Percentiles rank a stretch among this genome's conserved stretches.
Conservation (phyloP, 2,888 invertebrate species). For the Tanypteryx hageni region DNA sequence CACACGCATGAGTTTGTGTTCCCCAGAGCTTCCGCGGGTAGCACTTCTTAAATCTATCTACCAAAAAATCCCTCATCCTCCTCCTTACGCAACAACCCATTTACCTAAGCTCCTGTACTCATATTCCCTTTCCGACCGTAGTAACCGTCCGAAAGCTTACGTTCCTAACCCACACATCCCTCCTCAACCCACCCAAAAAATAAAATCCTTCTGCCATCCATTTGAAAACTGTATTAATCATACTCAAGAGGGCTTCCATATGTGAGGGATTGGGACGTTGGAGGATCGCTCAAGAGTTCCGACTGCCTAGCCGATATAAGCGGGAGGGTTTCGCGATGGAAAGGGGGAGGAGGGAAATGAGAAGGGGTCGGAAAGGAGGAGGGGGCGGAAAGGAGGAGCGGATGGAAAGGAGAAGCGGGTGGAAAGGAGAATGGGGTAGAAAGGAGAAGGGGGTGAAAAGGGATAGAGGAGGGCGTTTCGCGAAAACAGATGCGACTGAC, state of each 20-base stretch:
- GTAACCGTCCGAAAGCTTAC: background rate
- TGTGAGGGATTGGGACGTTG: background rate
- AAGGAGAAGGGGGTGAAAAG: too few species aligned
- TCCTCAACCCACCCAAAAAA: background rate
- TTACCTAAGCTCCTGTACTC: background rate
- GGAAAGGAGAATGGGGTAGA: too few species aligned
- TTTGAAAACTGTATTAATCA: conserved; percentile 16
- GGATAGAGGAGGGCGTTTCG: too few species aligned
- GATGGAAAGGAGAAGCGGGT: too few species aligned
- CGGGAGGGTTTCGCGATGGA: background rate
- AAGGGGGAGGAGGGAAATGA: too few species aligned
- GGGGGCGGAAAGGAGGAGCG: too few species aligned
- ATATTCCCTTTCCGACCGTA: background rate
- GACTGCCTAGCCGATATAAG: background rate
- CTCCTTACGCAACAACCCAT: background rate
- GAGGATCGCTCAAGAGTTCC: background rate
- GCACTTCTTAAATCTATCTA: too few species aligned
- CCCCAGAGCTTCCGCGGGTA: too few species aligned
- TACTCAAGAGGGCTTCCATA: background rate
- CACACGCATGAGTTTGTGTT: background rate
- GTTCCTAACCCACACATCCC: too few species aligned
- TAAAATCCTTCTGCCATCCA: background rate
- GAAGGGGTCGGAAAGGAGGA: too few species aligned
- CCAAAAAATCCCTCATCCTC: background rate
- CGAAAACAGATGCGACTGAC: background rate